A percentile compares a stretch with the other conserved stretches of the same genome.
Evolutionary conservation across 2,113 vertebrate species (phyloP).

Genomic region (Hirundichthys speculiger): DNA sequence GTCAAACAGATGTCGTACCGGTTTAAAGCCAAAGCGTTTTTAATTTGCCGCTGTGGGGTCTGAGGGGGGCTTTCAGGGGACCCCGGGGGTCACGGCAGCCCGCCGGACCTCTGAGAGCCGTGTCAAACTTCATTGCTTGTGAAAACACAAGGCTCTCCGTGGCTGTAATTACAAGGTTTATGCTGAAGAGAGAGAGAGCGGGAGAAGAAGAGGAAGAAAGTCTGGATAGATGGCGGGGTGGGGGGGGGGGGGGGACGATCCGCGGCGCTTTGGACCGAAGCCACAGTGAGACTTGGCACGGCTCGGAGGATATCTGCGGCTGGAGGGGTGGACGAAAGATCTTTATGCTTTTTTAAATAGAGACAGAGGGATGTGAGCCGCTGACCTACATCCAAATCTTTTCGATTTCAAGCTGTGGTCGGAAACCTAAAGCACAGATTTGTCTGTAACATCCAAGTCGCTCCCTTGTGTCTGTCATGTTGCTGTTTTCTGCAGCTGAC

Average conservation of each 20-base stretch:
- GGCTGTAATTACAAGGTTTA: constrained; percentile 47
- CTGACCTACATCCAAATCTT: constrained; percentile 37
- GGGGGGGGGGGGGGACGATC: constrained; percentile 34
- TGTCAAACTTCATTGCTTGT: constrained; percentile 60
- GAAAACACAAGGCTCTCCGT: constrained; percentile 52
- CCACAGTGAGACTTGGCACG: constrained; percentile 57
- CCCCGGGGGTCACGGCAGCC: constrained; percentile 28
- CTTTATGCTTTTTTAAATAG: constrained; percentile 37
- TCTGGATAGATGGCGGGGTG: constrained; percentile 17
- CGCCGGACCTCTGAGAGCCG: constrained; percentile 40
- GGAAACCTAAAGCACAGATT: constrained; percentile 31
- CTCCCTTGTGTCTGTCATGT: constrained; percentile 12
- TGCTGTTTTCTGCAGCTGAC: constrained; percentile 17
- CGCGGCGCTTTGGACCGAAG: constrained; percentile 19
- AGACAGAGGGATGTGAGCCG: constrained; percentile 20
- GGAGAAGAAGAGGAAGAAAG: constrained; percentile 12
- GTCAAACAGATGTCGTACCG: constrained; percentile 40
- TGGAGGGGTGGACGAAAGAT: constrained; percentile 39
- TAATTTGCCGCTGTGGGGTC: constrained; percentile 47
- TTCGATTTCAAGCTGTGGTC: constrained; percentile 26
- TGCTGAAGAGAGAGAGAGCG: constrained; percentile 38
- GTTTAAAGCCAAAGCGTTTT: constrained; percentile 54
- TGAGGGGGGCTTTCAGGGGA: constrained; percentile 31
- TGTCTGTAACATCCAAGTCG: constrained; percentile 31
- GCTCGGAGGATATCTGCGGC: constrained; percentile 47